Conservation (phyloP, 2,113 vertebrate species). For the Calonectris borealis region DNA sequence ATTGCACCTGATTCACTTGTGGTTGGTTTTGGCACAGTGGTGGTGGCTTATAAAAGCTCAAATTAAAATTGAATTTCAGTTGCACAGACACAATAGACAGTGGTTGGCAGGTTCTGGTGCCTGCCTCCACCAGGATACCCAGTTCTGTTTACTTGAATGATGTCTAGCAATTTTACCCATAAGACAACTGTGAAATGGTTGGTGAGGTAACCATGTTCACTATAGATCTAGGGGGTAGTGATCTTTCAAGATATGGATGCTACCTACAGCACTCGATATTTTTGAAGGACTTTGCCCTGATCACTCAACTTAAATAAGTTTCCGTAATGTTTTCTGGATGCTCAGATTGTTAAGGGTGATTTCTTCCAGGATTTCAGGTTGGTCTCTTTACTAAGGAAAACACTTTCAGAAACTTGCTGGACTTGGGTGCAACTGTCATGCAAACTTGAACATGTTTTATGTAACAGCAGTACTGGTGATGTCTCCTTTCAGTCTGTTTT, state of each 20-base stretch:
- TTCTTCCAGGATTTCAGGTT: neutral
- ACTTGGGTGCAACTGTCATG: neutral
- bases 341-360: neutral
- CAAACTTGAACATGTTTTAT: neutral
- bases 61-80: neutral
- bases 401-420: neutral
- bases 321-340: neutral
- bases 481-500: neutral
- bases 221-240: neutral
- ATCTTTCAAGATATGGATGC: neutral
- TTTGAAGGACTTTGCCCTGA: neutral
- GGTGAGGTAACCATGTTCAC: neutral
- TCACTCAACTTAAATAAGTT: neutral
- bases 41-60: neutral
- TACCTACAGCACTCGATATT: neutral
- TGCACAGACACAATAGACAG: neutral
- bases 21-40: neutral
- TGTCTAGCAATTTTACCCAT: neutral
- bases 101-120: neutral
- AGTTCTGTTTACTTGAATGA: neutral
- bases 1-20: too few relatives aligned
- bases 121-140: neutral
- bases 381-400: neutral
- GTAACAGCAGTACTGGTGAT: neutral
- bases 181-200: neutral